Conservation (phyloP, 2,113 vertebrate genomes). For the Pagrus major region DNA sequence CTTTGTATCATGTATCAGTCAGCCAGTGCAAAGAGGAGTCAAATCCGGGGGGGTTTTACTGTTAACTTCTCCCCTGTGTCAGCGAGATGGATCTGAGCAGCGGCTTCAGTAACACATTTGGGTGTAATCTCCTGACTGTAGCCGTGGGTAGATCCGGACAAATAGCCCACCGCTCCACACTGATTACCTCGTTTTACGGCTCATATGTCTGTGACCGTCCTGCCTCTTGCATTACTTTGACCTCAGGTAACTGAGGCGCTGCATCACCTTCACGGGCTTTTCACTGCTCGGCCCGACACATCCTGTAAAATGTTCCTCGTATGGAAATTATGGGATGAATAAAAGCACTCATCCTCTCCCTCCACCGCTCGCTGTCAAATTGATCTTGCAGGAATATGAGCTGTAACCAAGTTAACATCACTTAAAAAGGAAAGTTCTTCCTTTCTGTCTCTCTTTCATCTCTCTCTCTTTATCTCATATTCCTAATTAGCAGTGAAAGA, state of each 20-base stretch:
- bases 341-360: conserved; percentile 2
- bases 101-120: conserved; percentile 11
- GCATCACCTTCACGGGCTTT: conserved; percentile 8
- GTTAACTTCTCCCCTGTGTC: not conserved
- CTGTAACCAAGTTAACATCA: conserved; percentile 22
- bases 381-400: not conserved
- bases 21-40: not conserved
- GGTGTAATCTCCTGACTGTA: conserved; percentile 22
- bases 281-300: not conserved
- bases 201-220: conserved; percentile 10
- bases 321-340: conserved; percentile 28
- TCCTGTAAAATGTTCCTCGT: conserved; percentile 6
- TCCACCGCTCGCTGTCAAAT: not conserved
- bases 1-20: not conserved
- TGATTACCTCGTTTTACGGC: conserved; percentile 39
- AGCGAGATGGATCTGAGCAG: not conserved
- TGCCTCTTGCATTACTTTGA: conserved; percentile 29
- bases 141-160: conserved; percentile 33
- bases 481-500: conserved; percentile 27
- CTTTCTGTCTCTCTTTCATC: not conserved
- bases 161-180: conserved; percentile 15
- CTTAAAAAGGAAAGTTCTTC: not conserved
- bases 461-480: not conserved
- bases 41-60: not conserved
- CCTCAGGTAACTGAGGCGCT: conserved; percentile 5